These are phyloP conservation scores for Himalopsyche phryganea DNA, from an alignment of 1,140 invertebrate genomes.

Conservation along the genomic window DNA sequence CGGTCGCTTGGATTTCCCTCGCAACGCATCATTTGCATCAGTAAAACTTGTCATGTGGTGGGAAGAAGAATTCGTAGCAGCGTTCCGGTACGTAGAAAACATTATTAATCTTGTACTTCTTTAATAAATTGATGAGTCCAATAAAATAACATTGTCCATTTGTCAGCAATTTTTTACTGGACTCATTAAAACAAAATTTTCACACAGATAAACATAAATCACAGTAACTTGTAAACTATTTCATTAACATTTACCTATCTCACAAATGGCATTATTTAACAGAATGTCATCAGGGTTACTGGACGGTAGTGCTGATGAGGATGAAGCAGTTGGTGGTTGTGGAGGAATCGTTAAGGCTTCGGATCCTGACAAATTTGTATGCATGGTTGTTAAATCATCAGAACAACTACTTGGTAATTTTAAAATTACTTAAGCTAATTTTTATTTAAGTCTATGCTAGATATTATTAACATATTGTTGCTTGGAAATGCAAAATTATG, in stretches of 20 bases:
- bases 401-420: constrained; percentile 59
- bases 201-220: too few species aligned
- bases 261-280: constrained; percentile 22
- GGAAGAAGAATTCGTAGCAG: constrained; percentile 65
- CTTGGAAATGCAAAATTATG: too few species aligned
- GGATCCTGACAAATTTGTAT: constrained; percentile 68
- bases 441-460: constrained; percentile 8
- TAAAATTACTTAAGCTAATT: constrained; percentile 1
- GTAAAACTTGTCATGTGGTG: constrained; percentile 76
- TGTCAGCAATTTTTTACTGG: too few species aligned
- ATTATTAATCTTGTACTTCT: too few species aligned
- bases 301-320: constrained; percentile 40
- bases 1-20: constrained; percentile 72
- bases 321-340: constrained; percentile 38
- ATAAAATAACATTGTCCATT: too few species aligned
- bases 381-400: constrained; percentile 64
- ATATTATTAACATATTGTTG: too few species aligned
- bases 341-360: constrained; percentile 64
- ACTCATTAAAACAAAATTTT: too few species aligned
- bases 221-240: too few species aligned
- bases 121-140: too few species aligned
- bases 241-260: too few species aligned
- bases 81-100: constrained; percentile 42
- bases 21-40: constrained; percentile 74
- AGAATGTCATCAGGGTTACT: constrained; percentile 56